Evolutionary conservation across 2,888 invertebrate genomes (phyloP), one percentile per base, ranked within the genome.

Genomic region (Listrodromus nycthemerus): DNA sequence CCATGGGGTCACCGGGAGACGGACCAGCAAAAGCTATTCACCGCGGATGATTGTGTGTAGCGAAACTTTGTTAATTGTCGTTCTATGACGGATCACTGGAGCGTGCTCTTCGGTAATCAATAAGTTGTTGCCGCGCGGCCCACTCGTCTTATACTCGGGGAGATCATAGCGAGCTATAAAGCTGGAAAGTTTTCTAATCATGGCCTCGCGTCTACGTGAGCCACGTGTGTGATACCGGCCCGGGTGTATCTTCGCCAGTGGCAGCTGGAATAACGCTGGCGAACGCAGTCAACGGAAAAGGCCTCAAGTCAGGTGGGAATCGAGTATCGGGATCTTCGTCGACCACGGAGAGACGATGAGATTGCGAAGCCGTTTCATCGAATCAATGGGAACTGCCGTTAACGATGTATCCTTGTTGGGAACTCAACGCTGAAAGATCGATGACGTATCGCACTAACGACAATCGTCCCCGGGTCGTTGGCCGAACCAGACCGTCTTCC

Each of bases 341-440:
- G 52, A 52, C 52, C n/a, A 21, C 13, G 52, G 16, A 41, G 10
- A 41, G 41, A 16, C 41, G 41, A 16, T 16, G 0, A 13, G 5
- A 5, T 1, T 16, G 13, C 1, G 58, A 58, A 58, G 58, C 1
- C 50, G 16, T 7, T 33, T 76, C 85, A 87, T 87, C 87, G 88
- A 89, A 87, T 89, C 88, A 88, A 90, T 89, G 86, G 0, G 80
- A 88, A 87, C 86, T 88, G 88, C 89, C 88, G 89, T 88, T 89
- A 87, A 90, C 88, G 88, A 89, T 89, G 89, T 87, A 88, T 89
- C 86, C 88, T 86, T 82, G 86, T n/a, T 7, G 63, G 10, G 37
- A 58, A 10, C 58, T 24, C 37, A 8, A 37, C 7, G 7, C 8
- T 63, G 37, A 19, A 63, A 10, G n/a, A 8, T 65, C 19, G 33